Conservation (phyloP, 2,113 vertebrate species). For the Scomber colias region DNA sequence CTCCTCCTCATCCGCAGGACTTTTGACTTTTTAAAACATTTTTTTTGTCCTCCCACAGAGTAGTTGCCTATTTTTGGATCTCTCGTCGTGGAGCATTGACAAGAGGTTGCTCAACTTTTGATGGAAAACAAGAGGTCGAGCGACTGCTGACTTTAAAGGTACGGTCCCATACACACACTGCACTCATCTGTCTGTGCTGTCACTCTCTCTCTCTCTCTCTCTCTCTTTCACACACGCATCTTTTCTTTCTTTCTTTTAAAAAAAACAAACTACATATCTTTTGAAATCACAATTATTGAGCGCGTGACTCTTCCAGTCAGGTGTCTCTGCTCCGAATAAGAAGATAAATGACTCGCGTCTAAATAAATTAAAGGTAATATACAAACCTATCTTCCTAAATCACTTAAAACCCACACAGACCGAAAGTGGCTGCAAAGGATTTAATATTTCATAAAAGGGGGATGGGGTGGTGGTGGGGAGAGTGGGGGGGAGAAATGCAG, state of each 20-base stretch:
- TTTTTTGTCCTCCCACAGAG: slow-evolving; percentile 61
- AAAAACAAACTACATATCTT: not conserved
- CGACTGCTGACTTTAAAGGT: slow-evolving; percentile 86
- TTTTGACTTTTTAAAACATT: slow-evolving; percentile 63
- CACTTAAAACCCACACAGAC: slow-evolving; percentile 56
- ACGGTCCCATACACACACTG: slow-evolving; percentile 30
- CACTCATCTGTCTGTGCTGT: not conserved
- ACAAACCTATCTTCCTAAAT: slow-evolving; percentile 18
- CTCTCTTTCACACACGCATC: not conserved
- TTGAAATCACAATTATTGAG: slow-evolving; percentile 17
- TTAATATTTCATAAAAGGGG: slow-evolving; percentile 50
- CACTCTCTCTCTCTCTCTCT: not conserved
- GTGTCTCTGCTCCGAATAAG: slow-evolving; percentile 4
- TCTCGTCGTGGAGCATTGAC: slow-evolving; percentile 77
- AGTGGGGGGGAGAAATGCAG: not conserved
- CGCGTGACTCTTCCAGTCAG: slow-evolving; percentile 29
- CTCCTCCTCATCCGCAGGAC: slow-evolving; percentile 67
- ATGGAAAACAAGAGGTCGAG: slow-evolving; percentile 85
- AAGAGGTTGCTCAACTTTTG: slow-evolving; percentile 82
- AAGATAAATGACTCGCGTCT: not conserved
- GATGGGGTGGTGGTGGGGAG: too few species aligned
- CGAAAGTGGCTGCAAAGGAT: slow-evolving; percentile 35
- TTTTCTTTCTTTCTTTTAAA: not conserved
- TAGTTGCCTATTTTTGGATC: slow-evolving; percentile 75
- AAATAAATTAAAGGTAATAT: slow-evolving; percentile 43